Conservation (phyloP, 2,113 vertebrate species). For the Ammodytes dubius region DNA sequence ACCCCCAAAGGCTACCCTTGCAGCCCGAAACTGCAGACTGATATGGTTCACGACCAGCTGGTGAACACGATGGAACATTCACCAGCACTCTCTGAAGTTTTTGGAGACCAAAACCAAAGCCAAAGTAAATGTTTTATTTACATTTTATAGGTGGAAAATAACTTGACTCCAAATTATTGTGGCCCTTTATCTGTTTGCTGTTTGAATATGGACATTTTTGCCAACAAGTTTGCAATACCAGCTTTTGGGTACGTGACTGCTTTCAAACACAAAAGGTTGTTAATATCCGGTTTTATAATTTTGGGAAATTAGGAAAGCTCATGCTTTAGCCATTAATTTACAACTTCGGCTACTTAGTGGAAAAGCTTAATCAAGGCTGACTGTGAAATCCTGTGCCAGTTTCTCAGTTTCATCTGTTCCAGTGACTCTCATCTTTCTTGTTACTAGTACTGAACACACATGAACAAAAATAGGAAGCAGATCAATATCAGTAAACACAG, state of each 20-base stretch:
- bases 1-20: background rate
- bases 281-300: conserved; percentile 10
- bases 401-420: conserved; percentile 51
- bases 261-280: conserved; percentile 10
- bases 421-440: conserved; percentile 24
- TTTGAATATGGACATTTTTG: background rate
- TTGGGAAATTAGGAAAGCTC: background rate
- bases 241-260: too few relatives aligned
- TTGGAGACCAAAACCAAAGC: background rate
- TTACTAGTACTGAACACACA: background rate
- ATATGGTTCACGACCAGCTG: background rate
- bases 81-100: background rate
- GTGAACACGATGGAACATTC: background rate
- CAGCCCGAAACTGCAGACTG: background rate
- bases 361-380: conserved; percentile 45
- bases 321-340: conserved; percentile 20
- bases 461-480: background rate
- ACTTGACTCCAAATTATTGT: background rate
- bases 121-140: background rate
- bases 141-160: background rate
- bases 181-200: background rate
- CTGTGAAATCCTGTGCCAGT: conserved; percentile 47
- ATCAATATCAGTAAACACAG: background rate
- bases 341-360: background rate
- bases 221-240: background rate